Conservation (phyloP, 2,888 invertebrate species). For the Cyclophora albipunctata region DNA sequence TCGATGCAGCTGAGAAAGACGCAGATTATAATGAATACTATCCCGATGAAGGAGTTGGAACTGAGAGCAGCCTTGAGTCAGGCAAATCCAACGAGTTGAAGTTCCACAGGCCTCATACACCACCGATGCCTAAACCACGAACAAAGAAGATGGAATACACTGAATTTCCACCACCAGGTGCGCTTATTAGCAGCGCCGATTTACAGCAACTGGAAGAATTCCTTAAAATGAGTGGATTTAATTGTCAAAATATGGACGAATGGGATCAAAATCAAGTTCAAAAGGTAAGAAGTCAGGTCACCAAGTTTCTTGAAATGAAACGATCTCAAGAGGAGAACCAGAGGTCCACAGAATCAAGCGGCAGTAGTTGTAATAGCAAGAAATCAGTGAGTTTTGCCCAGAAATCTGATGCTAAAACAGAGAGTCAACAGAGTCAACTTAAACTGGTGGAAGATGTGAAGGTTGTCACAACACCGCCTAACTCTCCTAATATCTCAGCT, state of each 20-base stretch:
- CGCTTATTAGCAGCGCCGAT: constrained; percentile 76
- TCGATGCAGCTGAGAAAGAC: constrained; percentile 72
- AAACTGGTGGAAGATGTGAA: constrained; percentile 72
- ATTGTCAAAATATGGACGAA: constrained; percentile 79
- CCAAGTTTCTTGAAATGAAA: constrained; percentile 81
- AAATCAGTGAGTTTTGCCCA: constrained; percentile 87
- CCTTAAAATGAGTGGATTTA: constrained; percentile 81
- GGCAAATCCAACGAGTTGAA: constrained; percentile 73
- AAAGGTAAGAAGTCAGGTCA: constrained; percentile 81
- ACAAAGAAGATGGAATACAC: constrained; percentile 66
- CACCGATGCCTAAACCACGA: constrained; percentile 69
- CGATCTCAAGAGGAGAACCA: constrained; percentile 80
- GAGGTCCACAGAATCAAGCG: constrained; percentile 75
- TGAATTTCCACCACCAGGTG: constrained; percentile 68
- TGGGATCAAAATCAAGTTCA: constrained; percentile 81
- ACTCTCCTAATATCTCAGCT: constrained; percentile 83
- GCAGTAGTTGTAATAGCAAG: constrained; percentile 77
- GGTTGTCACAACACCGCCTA: constrained; percentile 79
- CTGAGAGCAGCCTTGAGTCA: constrained; percentile 75
- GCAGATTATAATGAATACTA: constrained; percentile 71
- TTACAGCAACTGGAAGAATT: constrained; percentile 82
- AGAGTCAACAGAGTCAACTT: constrained; percentile 56
- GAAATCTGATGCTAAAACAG: constrained; percentile 60
- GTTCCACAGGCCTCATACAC: constrained; percentile 67
- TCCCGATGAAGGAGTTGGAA: constrained; percentile 79